phyloP scores from a whole-genome alignment of 2,797 vertebrate genomes.

The Lithobates pipiens region DNA sequence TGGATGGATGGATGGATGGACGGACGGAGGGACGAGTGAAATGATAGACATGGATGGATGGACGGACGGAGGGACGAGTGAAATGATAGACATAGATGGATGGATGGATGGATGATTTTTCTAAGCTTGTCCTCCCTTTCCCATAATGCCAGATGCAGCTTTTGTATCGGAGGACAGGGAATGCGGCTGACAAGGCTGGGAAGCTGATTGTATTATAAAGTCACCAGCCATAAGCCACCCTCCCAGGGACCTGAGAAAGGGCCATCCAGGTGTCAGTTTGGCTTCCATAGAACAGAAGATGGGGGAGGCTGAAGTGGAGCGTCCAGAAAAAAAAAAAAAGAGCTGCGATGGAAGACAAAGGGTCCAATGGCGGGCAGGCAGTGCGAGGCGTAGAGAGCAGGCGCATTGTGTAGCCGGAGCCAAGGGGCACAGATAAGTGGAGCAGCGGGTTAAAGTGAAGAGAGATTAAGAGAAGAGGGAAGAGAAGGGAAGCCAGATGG shows the following conservation, averaged over 20 bases:
- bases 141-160: neutral
- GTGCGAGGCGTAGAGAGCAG: slow-evolving; percentile 28
- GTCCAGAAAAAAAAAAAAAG: slow-evolving; percentile 24
- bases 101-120: too few relatives aligned
- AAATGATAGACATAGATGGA: too few relatives aligned
- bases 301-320: slow-evolving; percentile 34
- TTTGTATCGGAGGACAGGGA: neutral
- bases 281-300: slow-evolving; percentile 2
- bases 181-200: neutral
- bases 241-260: slow-evolving; percentile 39
- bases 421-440: slow-evolving; percentile 58
- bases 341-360: slow-evolving; percentile 35
- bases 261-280: slow-evolving; percentile 36
- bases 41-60: too few relatives aligned
- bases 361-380: neutral
- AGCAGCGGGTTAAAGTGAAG: slow-evolving; percentile 57
- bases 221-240: slow-evolving; percentile 41
- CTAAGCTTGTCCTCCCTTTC: too few relatives aligned
- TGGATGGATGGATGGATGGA: too few relatives aligned
- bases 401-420: slow-evolving; percentile 50
- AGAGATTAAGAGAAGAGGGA: slow-evolving; percentile 57
- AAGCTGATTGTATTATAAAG: slow-evolving; percentile 9
- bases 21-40: too few relatives aligned
- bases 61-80: too few relatives aligned
- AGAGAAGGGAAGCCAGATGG: slow-evolving; percentile 56